Conservation (phyloP, 2,113 vertebrate genomes). For the Daphoenositta chrysoptera region DNA sequence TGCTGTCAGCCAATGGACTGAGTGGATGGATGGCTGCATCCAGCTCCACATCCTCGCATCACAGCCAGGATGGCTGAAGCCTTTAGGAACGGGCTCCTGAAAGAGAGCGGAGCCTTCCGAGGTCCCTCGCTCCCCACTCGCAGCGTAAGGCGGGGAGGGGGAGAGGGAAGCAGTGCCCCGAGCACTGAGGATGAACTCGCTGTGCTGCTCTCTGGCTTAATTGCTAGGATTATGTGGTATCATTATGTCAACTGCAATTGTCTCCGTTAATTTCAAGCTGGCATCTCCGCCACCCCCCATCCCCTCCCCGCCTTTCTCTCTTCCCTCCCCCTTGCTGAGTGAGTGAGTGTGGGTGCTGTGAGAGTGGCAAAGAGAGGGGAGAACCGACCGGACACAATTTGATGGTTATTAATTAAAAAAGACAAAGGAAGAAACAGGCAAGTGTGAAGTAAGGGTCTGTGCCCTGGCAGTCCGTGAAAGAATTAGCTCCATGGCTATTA, state of each 20-base stretch:
- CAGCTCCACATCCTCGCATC: not conserved
- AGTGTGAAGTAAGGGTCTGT: not conserved
- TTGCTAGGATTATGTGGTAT: conserved; percentile 34
- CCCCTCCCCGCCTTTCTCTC: not conserved
- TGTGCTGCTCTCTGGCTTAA: conserved; percentile 26
- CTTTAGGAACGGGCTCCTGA: not conserved
- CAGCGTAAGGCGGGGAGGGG: not conserved
- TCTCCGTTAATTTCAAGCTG: conserved; percentile 6
- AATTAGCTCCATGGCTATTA: not conserved
- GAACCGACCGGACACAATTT: not conserved
- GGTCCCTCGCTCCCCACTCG: not conserved
- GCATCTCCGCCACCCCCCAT: not conserved
- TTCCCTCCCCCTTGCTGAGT: not conserved
- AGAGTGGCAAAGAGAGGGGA: not conserved
- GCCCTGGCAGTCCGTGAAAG: not conserved
- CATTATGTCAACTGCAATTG: conserved; percentile 27
- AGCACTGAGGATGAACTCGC: not conserved
- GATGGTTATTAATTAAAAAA: conserved; percentile 35
- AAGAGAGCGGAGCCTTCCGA: not conserved
- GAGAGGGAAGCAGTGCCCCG: rapidly evolving
- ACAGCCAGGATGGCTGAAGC: not conserved
- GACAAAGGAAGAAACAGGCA: not conserved
- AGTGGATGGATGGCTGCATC: conserved; percentile 63
- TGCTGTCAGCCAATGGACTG: conserved; percentile 65
- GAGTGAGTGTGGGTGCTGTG: not conserved